phyloP scores from a whole-genome alignment of 2,888 invertebrate species.

The Petrophora chlorosata region DNA sequence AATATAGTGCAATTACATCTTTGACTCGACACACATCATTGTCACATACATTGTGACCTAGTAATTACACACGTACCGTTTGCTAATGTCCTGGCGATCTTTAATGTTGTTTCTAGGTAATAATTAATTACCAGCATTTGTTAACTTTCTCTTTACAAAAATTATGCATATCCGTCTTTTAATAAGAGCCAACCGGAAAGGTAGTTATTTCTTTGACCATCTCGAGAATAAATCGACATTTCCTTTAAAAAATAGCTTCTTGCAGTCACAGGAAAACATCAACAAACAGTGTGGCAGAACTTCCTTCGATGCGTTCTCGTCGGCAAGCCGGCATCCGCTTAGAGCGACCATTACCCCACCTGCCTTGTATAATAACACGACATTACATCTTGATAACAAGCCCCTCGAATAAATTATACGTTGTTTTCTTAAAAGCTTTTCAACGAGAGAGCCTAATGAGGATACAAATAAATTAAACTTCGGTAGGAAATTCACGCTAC shows the following conservation, averaged over 20 bases:
- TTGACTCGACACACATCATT: no score
- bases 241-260: conserved; percentile 39
- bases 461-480: conserved; percentile 17
- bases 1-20: no score
- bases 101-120: no score
- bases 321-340: conserved; percentile 42
- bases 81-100: no score
- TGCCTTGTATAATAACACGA: conserved; percentile 30
- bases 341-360: conserved; percentile 35
- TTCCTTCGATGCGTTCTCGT: conserved; percentile 47
- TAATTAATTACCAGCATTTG: not conserved
- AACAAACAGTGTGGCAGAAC: conserved; percentile 47
- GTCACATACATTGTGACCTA: no score
- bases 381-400: conserved; percentile 34
- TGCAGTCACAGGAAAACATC: conserved; percentile 53
- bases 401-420: conserved; percentile 20
- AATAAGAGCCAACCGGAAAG: conserved; percentile 28
- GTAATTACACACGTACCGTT: no score
- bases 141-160: not conserved
- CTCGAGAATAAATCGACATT: conserved; percentile 33
- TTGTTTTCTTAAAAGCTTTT: conserved; percentile 6
- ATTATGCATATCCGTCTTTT: conserved; percentile 4
- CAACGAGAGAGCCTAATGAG: conserved; percentile 18
- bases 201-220: conserved; percentile 31
- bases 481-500: conserved; percentile 8